A percentile compares a stretch with the other conserved stretches of the same genome.
phyloP scores from a whole-genome alignment of 2,888 invertebrate genomes.

The Myopa testacea region DNA sequence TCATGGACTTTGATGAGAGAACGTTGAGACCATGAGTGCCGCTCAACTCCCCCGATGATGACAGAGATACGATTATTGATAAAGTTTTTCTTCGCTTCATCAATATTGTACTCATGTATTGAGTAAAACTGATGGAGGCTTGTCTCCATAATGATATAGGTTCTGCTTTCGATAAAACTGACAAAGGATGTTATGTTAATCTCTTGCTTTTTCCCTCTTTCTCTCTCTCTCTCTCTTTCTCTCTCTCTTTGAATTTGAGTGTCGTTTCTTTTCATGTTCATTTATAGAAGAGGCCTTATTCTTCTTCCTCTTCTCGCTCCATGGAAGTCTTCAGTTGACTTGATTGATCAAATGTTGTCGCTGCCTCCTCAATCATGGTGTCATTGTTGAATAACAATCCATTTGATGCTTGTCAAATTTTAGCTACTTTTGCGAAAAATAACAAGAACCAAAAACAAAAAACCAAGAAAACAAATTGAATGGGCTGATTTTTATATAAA shows the following conservation, averaged over 20 bases:
- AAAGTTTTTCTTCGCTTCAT: no score
- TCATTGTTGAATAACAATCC: neutral
- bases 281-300: no score
- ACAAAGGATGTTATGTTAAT: no score
- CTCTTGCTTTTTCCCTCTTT: neutral
- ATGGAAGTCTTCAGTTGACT: neutral
- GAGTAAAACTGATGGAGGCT: no score
- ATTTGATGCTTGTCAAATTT: neutral
- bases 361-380: neutral
- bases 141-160: no score
- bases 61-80: neutral
- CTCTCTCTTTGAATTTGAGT: conserved; percentile 2
- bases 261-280: neutral
- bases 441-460: neutral
- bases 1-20: no score
- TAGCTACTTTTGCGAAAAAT: neutral
- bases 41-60: neutral
- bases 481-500: neutral
- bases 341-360: conserved; percentile 4
- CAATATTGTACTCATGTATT: no score
- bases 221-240: conserved; percentile 2
- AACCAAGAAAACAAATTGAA: neutral
- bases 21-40: no score
- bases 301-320: neutral
- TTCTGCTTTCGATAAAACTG: no score